Evolutionary conservation across 2,888 invertebrate species (phyloP), one percentile per base, ranked within the genome.

Genomic region (Orthosia gothica): DNA sequence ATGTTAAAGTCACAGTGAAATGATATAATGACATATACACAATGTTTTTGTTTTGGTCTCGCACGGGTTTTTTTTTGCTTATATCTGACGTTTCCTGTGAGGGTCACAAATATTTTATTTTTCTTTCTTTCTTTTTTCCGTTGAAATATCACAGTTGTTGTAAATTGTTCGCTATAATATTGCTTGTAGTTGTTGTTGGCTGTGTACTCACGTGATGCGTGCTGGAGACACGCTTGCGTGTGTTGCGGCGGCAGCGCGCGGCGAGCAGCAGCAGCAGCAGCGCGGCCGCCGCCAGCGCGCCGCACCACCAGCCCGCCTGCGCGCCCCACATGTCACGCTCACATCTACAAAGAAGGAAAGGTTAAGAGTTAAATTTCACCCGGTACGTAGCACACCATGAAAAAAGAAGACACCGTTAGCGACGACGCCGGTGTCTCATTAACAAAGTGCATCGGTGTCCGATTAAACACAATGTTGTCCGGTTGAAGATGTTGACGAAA

Each of bases 251-350:
- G 89, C 94, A 93, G 90, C 92, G 92, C 85, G 91, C 90, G 82
- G 92, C 93, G 87, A 94, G 93, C 89, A 89, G 89, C 84, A 92
- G 89, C 89, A 94, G 90, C 89, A 94, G 91, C 90, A 94, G 91
- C 90, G 93, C 94, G 88, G 89, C 91, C 80, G 94, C 95, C 85
- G 95, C 95, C 90, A 93, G 91, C 92, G 94, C 95, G 90, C 94
- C 95, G 92, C 94, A 92, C 93, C 93, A 93, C 94, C 93, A 92
- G 85, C 95, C 93, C 92, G 93, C 94, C 93, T 90, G 91, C 88
- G 90, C 92, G 92, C 92, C 93, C 94, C 95, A 95, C 95, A 95
- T 95, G 87, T 91, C 95, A 84, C 90, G 77, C 91, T 95, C 95
- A 95, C 96, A 95, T 95, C 95, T 96, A 89, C 11, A 18, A 78